A percentile compares a stretch with the other conserved stretches of the same genome.
phyloP scores from a whole-genome alignment of 2,113 vertebrate species.

The Nothocercus julius region DNA sequence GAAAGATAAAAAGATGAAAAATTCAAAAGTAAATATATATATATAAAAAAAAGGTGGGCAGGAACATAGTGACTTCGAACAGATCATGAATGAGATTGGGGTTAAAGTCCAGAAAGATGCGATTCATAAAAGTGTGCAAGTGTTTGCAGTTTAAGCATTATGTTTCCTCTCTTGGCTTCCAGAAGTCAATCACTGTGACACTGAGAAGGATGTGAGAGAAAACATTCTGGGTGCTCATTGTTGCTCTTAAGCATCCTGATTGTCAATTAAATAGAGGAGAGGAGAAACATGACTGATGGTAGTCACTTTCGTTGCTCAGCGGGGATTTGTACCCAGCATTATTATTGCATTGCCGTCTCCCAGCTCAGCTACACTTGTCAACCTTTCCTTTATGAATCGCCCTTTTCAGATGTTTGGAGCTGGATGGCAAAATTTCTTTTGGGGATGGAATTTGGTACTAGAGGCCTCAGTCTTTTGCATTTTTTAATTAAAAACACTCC shows the following conservation, averaged over 20 bases:
- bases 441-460: fast-evolving
- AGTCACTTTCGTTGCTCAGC: not conserved
- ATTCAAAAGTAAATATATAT: not conserved
- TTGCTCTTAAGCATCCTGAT: not conserved
- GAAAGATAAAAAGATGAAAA: not conserved
- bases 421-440: not conserved
- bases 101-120: not conserved
- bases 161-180: not conserved
- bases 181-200: not conserved
- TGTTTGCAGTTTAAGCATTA: not conserved
- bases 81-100: not conserved
- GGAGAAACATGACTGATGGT: not conserved
- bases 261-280: not conserved
- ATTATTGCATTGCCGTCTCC: not conserved
- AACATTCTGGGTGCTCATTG: not conserved
- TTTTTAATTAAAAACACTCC: not conserved
- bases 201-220: not conserved
- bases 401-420: not conserved
- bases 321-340: not conserved
- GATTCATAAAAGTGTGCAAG: not conserved
- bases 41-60: not conserved
- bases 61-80: slow-evolving; percentile 16
- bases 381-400: not conserved
- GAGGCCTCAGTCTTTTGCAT: not conserved
- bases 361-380: not conserved